A percentile compares a stretch with the other conserved stretches of the same genome.
phyloP scores from a whole-genome alignment of 2,888 invertebrate species.

The Lobophora halterata region DNA sequence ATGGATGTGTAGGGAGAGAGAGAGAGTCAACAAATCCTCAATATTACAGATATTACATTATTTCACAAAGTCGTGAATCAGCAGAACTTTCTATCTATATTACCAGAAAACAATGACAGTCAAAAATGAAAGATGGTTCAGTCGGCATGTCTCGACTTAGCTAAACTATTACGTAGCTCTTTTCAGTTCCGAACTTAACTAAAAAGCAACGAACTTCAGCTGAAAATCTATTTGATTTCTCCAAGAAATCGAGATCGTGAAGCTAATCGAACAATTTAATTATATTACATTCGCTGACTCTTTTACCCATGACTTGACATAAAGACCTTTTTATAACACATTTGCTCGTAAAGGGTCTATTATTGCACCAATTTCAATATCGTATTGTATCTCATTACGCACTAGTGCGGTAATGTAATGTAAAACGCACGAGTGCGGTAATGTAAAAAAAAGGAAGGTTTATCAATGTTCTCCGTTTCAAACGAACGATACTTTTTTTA shows the following conservation, averaged over 20 bases:
- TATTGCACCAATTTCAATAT: no score
- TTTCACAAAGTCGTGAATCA: slow-evolving; percentile 4
- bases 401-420: no score
- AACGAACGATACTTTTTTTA: no score
- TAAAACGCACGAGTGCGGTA: no score
- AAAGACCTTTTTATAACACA: no score
- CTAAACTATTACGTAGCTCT: slow-evolving; percentile 36
- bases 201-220: slow-evolving; percentile 48
- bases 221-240: slow-evolving; percentile 60
- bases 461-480: no score
- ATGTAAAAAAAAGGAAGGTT: no score
- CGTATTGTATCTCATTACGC: no score
- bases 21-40: no score
- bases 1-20: no score
- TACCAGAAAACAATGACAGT: slow-evolving; percentile 2
- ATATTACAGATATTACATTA: no score
- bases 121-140: slow-evolving; percentile 12
- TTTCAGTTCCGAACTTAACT: slow-evolving; percentile 45
- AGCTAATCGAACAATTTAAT: slow-evolving; percentile 67
- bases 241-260: slow-evolving; percentile 47
- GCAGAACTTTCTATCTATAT: slow-evolving; percentile 6
- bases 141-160: slow-evolving; percentile 32
- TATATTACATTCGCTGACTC: slow-evolving; percentile 62
- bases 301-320: slow-evolving; percentile 51
- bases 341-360: no score